Evolutionary conservation across 2,888 invertebrate species (phyloP).

Genomic region (Andrena camellia): DNA sequence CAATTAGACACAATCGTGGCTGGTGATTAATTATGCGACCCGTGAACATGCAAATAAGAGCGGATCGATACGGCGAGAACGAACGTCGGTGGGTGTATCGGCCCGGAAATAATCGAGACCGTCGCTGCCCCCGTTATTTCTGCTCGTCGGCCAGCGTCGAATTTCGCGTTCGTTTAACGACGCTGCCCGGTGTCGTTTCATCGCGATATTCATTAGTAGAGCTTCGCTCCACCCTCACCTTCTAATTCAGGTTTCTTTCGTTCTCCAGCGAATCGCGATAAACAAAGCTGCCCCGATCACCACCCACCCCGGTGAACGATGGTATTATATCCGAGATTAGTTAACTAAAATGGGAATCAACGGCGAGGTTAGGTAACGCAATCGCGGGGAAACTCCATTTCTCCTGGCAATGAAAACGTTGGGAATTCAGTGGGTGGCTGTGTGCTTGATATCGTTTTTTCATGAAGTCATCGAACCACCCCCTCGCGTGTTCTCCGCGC

Average conservation of each 20-base stretch:
- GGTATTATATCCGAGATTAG: constrained; percentile 38
- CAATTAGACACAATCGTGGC: constrained; percentile 62
- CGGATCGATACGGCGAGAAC: constrained; percentile 13
- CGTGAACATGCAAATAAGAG: constrained; percentile 39
- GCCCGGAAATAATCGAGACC: constrained; percentile 6
- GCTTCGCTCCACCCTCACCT: background rate
- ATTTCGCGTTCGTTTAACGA: constrained; percentile 15
- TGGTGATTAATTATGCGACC: constrained; percentile 56
- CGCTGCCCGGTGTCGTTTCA: background rate
- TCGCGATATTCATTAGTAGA: background rate
- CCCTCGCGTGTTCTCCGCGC: constrained; percentile 19
- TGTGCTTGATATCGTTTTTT: constrained; percentile 48
- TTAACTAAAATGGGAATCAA: constrained; percentile 64
- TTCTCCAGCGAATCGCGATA: background rate
- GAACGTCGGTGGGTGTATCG: background rate
- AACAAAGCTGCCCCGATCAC: constrained; percentile 5
- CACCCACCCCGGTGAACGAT: background rate
- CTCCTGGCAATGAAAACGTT: constrained; percentile 64
- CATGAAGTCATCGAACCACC: constrained; percentile 28
- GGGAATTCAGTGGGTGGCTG: constrained; percentile 50
- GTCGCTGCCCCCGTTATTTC: background rate
- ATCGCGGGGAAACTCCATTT: constrained; percentile 67
- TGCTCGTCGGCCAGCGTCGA: background rate
- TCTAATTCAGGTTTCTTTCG: background rate
- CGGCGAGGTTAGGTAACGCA: constrained; percentile 55